Evolutionary conservation across 2,888 invertebrate genomes (phyloP).

Genomic region (Pelosia muscerda): DNA sequence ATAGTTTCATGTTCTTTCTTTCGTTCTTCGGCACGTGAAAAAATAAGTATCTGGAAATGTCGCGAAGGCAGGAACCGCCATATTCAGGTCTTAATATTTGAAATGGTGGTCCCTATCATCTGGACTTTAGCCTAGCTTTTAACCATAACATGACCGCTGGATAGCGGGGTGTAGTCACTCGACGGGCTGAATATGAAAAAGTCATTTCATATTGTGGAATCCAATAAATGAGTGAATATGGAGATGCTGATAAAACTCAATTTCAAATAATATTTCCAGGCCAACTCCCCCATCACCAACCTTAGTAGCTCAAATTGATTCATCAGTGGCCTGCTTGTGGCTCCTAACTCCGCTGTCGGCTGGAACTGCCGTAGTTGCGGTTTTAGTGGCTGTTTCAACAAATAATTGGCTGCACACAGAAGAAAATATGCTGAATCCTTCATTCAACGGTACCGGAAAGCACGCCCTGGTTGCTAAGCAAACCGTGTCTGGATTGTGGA

Average conservation of each 20-base stretch:
- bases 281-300: conserved; percentile 82
- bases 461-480: conserved; percentile 90
- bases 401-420: conserved; percentile 96
- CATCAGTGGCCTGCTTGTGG: conserved; percentile 88
- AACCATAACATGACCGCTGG: too few species aligned
- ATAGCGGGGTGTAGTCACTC: too few species aligned
- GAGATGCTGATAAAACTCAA: not conserved
- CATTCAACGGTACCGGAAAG: conserved; percentile 92
- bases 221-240: not conserved
- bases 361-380: conserved; percentile 90
- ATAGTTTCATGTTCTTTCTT: too few species aligned
- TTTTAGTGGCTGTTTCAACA: conserved; percentile 91
- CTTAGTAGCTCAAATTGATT: conserved; percentile 84
- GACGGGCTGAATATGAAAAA: too few species aligned
- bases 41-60: too few species aligned
- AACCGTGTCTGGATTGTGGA: conserved; percentile 94
- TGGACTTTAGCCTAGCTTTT: too few species aligned
- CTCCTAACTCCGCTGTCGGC: conserved; percentile 89
- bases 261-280: conserved; percentile 60
- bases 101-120: too few species aligned
- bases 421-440: conserved; percentile 93
- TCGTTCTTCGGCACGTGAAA: too few species aligned
- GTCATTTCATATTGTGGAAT: too few species aligned
- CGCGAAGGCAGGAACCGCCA: too few species aligned
- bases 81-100: too few species aligned